These are phyloP conservation scores for Borostomias antarcticus DNA, from an alignment of 2,797 vertebrate species.

Conservation along the genomic window DNA sequence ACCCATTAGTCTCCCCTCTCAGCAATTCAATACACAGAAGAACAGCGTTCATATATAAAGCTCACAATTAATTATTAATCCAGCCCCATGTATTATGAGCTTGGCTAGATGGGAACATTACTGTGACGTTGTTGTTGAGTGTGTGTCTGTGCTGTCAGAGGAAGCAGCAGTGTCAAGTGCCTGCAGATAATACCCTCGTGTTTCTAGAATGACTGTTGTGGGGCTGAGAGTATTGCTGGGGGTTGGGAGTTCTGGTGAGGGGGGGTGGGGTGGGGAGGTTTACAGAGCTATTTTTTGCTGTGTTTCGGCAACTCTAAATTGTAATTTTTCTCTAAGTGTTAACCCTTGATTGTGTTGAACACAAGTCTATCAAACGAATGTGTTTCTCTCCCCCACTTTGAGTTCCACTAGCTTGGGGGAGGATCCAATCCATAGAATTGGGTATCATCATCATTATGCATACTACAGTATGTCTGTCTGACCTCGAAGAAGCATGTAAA, in stretches of 20 bases:
- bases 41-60: conserved; percentile 54
- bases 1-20: conserved; percentile 45
- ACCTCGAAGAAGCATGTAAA: conserved; percentile 43
- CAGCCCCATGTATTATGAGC: conserved; percentile 57
- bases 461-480: conserved; percentile 28
- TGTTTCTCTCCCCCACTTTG: conserved; percentile 38
- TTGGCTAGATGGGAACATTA: conserved; percentile 47
- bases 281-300: not conserved
- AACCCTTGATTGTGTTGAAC: conserved; percentile 21
- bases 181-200: conserved; percentile 15
- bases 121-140: conserved; percentile 50
- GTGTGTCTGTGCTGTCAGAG: conserved; percentile 38
- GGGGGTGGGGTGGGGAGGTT: not conserved
- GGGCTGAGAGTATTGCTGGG: not conserved
- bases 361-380: conserved; percentile 43
- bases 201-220: conserved; percentile 22
- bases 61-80: conserved; percentile 66
- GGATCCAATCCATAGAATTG: conserved; percentile 12
- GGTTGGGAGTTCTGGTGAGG: not conserved
- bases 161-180: conserved; percentile 25
- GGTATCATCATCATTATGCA: conserved; percentile 44
- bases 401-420: conserved; percentile 40
- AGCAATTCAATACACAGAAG: conserved; percentile 61
- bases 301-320: not conserved
- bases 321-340: not conserved